Percentiles rank a stretch among this genome's conserved stretches.
phyloP scores from a whole-genome alignment of 2,797 vertebrate species.

The Vireo griseus region DNA sequence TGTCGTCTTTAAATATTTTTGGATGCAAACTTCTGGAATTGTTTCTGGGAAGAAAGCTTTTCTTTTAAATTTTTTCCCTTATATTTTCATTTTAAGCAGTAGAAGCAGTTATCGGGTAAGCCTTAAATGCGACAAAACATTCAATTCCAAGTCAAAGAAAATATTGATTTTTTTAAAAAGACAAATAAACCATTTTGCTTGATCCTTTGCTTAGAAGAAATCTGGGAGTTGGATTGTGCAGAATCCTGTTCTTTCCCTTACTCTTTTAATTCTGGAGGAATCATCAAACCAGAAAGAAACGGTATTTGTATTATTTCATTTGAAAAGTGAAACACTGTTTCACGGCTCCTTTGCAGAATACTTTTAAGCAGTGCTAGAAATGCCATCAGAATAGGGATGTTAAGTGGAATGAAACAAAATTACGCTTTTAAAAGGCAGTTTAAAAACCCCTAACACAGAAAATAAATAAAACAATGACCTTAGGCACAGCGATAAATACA shows the following conservation, averaged over 20 bases:
- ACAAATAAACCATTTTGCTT: rapidly evolving
- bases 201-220: not conserved
- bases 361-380: not conserved
- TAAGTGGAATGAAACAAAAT: not conserved
- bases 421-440: not conserved
- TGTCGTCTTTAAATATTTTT: rapidly evolving
- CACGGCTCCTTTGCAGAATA: not conserved
- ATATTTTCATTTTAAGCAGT: not conserved
- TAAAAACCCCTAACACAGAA: not conserved
- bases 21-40: not conserved
- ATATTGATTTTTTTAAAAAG: not conserved
- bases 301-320: not conserved
- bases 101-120: not conserved
- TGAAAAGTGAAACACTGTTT: not conserved
- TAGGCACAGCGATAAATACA: not conserved
- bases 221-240: not conserved
- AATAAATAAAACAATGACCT: not conserved
- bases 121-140: not conserved
- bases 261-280: not conserved
- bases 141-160: not conserved
- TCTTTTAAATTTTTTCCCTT: not conserved
- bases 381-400: not conserved
- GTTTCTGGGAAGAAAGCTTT: not conserved
- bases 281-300: not conserved
- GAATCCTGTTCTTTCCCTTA: not conserved